A percentile compares a stretch with the other conserved stretches of the same genome.
These are phyloP conservation scores for Bettongia penicillata DNA, from an alignment of 2,113 vertebrate species.

Conservation along the genomic window DNA sequence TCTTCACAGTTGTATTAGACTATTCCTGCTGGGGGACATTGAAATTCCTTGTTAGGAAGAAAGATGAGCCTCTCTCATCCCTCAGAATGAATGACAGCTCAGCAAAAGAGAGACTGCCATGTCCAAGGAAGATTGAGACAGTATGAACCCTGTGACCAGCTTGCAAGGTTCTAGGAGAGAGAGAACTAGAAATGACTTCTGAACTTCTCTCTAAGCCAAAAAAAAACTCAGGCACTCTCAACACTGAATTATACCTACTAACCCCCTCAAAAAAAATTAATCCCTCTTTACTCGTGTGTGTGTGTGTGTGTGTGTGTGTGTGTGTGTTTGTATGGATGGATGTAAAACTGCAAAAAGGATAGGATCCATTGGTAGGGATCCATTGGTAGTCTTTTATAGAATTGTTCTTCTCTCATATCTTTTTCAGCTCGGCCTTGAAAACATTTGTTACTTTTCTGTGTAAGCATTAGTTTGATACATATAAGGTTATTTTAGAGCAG, in stretches of 20 bases:
- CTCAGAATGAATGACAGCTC: neutral
- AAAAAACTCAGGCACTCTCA: neutral
- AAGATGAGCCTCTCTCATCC: neutral
- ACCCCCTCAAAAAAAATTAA: neutral
- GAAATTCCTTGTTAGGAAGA: neutral
- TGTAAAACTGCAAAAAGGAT: neutral
- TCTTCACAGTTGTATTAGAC: neutral
- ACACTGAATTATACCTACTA: neutral
- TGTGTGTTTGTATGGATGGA: neutral
- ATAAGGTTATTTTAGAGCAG: neutral
- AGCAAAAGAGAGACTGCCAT: neutral
- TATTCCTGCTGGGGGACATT: neutral
- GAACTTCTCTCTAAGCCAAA: neutral
- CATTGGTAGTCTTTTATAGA: neutral
- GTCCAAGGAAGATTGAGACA: too few relatives aligned
- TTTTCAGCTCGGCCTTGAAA: neutral
- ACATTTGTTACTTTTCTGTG: neutral
- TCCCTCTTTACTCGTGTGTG: too few relatives aligned
- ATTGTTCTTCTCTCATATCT: neutral
- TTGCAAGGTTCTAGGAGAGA: neutral
- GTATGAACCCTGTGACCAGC: neutral
- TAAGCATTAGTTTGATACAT: neutral
- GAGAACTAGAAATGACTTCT: neutral
- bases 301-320: too few relatives aligned
- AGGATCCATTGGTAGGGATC: neutral